Evolutionary conservation across 2,888 invertebrate species (phyloP), one percentile per base, ranked within the genome.

Genomic region (Acleris literana): DNA sequence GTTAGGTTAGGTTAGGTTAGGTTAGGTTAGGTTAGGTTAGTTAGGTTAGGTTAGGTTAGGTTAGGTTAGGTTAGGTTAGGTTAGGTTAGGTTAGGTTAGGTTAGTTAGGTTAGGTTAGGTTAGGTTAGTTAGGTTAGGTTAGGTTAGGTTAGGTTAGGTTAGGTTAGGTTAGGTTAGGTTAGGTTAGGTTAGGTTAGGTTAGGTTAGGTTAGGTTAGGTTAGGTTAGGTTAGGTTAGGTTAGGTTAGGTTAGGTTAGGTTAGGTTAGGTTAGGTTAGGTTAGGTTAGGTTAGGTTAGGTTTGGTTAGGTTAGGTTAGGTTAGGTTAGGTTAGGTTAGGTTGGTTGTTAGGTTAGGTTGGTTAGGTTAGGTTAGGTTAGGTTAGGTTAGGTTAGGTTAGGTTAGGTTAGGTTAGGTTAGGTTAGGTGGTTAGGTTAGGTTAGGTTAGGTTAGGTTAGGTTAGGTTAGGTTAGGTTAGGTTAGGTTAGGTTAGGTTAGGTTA

Each of bases 401-500:
- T 71, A 71, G 70, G 70, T 71, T 71, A 71, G 70, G 70, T 71
- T 71, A 71, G 70, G 70, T 71, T 71, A 71, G 70, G 70, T 71
- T 71, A 71, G n/a, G n/a, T n/a, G 70, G 70, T 71, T 71, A 69
- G 70, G 70, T 70, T 70, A 70, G 70, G 70, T 70, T 69, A 68
- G 69, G 69, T 67, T 69, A 68, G 68, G 67, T 68, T 68, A 69
- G 69, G 69, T 69, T 71, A 69, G 70, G 70, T 71, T 71, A 71
- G 70, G 70, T 71, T 71, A 71, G 70, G 70, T 71, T 71, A 71
- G 70, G 70, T 71, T 71, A 71, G 70, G 70, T 71, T 71, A 71
- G 70, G 69, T 69, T 69, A 69, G 69, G 69, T 69, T 71, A 69
- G 70, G 70, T 71, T 71, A 71, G 70, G 70, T 71, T 71, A 71